phyloP scores from a whole-genome alignment of 2,888 invertebrate species.

The Pristionchus japonicus region DNA sequence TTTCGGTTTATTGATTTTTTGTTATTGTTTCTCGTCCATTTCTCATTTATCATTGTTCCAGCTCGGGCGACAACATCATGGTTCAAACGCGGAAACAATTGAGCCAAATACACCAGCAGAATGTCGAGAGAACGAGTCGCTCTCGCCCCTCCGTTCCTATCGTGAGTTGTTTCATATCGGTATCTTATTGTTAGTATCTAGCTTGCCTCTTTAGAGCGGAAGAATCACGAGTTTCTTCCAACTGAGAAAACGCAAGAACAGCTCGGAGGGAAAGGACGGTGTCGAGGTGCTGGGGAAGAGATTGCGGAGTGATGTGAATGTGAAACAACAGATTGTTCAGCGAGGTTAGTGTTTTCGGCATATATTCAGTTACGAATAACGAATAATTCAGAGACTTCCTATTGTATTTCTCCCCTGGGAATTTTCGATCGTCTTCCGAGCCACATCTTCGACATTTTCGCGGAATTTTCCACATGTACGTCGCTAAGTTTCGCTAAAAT shows the following conservation, averaged over 20 bases:
- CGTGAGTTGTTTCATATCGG: background rate
- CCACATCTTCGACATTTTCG: slow-evolving; percentile 34
- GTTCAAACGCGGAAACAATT: slow-evolving; percentile 25
- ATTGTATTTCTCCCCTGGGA: background rate
- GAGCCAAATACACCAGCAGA: background rate
- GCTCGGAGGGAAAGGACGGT: background rate
- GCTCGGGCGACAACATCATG: background rate
- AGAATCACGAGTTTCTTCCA: slow-evolving; percentile 40
- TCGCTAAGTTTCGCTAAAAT: background rate
- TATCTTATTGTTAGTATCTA: background rate
- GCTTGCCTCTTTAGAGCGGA: background rate
- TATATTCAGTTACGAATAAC: background rate
- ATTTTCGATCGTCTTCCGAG: slow-evolving; percentile 18
- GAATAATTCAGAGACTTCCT: background rate
- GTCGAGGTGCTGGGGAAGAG: slow-evolving; percentile 35
- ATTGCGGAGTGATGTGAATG: slow-evolving; percentile 1
- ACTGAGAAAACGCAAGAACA: slow-evolving; percentile 20
- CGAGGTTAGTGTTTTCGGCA: background rate
- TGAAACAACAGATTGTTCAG: background rate
- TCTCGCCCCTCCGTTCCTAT: background rate
- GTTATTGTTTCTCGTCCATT: background rate
- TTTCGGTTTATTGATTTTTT: background rate
- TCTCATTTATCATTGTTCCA: background rate
- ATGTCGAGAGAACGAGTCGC: background rate
- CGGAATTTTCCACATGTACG: slow-evolving; percentile 10